Conservation (phyloP, 2,113 vertebrate species). For the Sinocyclocheilus grahami region DNA sequence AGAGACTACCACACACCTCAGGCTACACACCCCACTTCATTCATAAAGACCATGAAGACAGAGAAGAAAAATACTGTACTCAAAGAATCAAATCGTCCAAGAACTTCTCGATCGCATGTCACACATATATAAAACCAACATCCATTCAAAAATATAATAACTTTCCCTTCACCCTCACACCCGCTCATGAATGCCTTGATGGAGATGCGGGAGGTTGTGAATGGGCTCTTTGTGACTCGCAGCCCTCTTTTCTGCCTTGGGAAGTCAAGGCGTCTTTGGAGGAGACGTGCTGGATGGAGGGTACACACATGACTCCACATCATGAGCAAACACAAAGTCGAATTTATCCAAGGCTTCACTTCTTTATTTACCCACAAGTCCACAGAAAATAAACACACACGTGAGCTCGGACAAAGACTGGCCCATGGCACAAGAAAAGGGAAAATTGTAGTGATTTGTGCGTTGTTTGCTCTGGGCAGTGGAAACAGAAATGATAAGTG, state of each 20-base stretch:
- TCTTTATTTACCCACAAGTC: constrained; percentile 26
- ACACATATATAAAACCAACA: neutral
- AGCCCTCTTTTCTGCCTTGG: constrained; percentile 33
- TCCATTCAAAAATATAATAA: constrained; percentile 33
- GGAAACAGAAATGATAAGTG: neutral
- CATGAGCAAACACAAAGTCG: constrained; percentile 25
- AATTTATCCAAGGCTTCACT: constrained; percentile 36
- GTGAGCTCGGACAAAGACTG: neutral
- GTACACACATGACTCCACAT: constrained; percentile 45
- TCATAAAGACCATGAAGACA: constrained; percentile 25
- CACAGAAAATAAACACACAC: neutral
- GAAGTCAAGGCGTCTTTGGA: constrained; percentile 42
- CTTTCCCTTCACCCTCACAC: constrained; percentile 7
- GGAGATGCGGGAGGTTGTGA: constrained; percentile 15
- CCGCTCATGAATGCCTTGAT: neutral
- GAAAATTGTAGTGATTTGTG: neutral
- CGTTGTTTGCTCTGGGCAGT: neutral
- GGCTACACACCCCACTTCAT: constrained; percentile 6
- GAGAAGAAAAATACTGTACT: constrained; percentile 35
- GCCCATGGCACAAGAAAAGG: neutral
- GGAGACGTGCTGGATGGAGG: constrained; percentile 30
- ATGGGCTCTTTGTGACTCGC: constrained; percentile 44
- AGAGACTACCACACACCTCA: constrained; percentile 40
- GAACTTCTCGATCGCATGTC: neutral
- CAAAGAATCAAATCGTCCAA: constrained; percentile 23